Percentiles rank a stretch among this genome's conserved stretches.
phyloP scores from a whole-genome alignment of 2,113 vertebrate species.

The Phyllostomus discolor region DNA sequence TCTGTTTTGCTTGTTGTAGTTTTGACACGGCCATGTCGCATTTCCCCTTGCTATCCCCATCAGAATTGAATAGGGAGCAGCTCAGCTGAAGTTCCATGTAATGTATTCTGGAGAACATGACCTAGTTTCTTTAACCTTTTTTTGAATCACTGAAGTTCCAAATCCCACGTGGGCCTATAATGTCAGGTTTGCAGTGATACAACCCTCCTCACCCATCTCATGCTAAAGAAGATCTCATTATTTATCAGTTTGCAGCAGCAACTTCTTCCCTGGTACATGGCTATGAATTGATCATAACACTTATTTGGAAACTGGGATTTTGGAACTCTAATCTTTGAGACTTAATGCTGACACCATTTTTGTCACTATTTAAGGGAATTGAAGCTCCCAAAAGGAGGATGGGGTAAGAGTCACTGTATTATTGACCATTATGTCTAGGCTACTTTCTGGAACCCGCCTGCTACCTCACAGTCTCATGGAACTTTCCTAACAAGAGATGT shows the following conservation, averaged over 20 bases:
- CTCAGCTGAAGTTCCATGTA: not conserved
- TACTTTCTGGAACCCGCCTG: not conserved
- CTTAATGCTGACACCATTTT: not conserved
- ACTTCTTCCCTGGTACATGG: not conserved
- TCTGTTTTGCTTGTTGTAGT: not conserved
- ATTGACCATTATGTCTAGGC: not conserved
- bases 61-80: not conserved
- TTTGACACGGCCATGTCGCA: accelerated
- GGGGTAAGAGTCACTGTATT: not conserved
- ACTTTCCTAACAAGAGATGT: not conserved
- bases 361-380: not conserved
- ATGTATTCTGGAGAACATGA: constrained; percentile 26
- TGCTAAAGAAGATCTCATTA: not conserved
- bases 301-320: not conserved
- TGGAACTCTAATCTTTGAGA: not conserved
- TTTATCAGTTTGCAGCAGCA: not conserved
- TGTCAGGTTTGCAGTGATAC: constrained; percentile 15
- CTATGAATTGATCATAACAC: not conserved
- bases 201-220: not conserved
- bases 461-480: not conserved
- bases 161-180: constrained; percentile 25
- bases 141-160: not conserved
- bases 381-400: not conserved
- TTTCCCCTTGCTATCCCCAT: constrained; percentile 12
- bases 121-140: constrained; percentile 57